Evolutionary conservation across 1,140 invertebrate species (phyloP).

Genomic region (Muscidifurax raptorellus): DNA sequence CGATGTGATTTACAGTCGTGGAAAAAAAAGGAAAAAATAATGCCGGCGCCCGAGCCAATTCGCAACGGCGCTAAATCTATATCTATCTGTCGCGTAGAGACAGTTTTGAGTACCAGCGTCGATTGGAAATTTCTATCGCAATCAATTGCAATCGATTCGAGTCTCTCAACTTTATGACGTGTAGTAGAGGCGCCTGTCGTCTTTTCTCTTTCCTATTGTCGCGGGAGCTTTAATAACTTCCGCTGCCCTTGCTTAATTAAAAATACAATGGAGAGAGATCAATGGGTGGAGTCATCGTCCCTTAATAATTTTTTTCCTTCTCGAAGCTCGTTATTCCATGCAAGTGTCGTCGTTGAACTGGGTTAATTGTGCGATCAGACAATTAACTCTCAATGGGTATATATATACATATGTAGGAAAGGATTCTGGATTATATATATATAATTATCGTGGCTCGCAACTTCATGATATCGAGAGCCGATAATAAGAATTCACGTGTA

Average conservation of each 20-base stretch:
- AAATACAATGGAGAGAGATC: background rate
- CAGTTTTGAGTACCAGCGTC: background rate
- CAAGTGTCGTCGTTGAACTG: background rate
- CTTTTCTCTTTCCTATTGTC: background rate
- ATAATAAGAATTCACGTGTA: background rate
- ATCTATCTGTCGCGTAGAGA: background rate
- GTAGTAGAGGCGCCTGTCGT: background rate
- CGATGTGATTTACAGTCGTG: background rate
- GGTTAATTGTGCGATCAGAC: background rate
- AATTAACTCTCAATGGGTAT: background rate
- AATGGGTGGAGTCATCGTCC: background rate
- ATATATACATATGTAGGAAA: no score
- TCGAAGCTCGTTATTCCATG: background rate
- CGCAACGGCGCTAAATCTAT: background rate
- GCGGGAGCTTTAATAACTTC: background rate
- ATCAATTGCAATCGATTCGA: background rate
- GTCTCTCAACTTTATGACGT: background rate
- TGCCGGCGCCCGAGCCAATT: background rate
- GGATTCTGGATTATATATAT: background rate
- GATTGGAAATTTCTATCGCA: slow-evolving; percentile 7
- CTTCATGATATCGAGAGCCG: background rate
- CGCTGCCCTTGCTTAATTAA: slow-evolving; percentile 9
- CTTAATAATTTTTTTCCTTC: background rate
- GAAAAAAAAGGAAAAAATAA: background rate
- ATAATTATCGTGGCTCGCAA: background rate